phyloP scores from a whole-genome alignment of 2,113 vertebrate genomes.

The Heptranchias perlo region DNA sequence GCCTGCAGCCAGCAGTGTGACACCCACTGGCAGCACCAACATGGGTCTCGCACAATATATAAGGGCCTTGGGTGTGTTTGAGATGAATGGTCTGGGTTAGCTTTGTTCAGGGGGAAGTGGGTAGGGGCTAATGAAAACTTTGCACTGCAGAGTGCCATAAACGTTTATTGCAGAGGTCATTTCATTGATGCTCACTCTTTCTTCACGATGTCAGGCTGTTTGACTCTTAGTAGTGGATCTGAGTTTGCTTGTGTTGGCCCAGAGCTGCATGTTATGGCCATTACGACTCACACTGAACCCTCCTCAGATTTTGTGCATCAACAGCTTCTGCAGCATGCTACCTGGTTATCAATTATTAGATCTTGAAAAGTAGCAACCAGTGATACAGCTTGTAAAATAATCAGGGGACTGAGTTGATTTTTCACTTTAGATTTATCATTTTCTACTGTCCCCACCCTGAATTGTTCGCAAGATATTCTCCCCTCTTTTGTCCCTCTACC shows the following conservation, averaged over 20 bases:
- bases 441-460: background rate
- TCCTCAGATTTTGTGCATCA: background rate
- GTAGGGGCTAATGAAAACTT: background rate
- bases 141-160: background rate
- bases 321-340: background rate
- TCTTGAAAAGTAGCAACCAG: background rate
- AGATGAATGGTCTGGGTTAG: background rate
- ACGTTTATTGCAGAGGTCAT: background rate
- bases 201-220: background rate
- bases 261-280: background rate
- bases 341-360: background rate
- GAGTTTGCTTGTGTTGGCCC: background rate
- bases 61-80: background rate
- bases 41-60: background rate
- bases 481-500: no score
- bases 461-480: background rate
- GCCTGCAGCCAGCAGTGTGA: background rate
- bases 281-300: background rate
- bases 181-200: background rate
- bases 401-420: no score
- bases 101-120: no score
- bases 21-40: background rate
- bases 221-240: background rate
- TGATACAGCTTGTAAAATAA: background rate
- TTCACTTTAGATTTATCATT: background rate